Conservation (phyloP, 1,140 invertebrate genomes). For the Drosophila dunni region DNA sequence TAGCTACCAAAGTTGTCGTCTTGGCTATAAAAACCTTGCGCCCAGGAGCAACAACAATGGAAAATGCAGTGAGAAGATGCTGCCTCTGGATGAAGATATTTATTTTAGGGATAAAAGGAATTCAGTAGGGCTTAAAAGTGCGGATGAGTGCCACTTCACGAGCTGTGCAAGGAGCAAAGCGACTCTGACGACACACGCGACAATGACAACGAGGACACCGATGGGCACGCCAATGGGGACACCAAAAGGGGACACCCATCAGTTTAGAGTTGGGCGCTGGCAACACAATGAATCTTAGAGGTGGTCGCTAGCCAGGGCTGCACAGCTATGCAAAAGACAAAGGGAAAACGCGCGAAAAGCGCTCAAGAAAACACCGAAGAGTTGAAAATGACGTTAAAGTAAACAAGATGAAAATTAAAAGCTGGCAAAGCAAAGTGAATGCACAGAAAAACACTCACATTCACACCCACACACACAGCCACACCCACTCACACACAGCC, state of each 20-base stretch:
- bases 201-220: slow-evolving; percentile 45
- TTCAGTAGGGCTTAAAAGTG: slow-evolving; percentile 84
- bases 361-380: slow-evolving; percentile 82
- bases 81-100: slow-evolving; percentile 81
- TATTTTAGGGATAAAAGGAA: slow-evolving; percentile 84
- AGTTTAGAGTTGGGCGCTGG: slow-evolving; percentile 39
- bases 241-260: background rate
- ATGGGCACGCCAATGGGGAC: slow-evolving; percentile 46
- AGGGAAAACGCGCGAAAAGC: slow-evolving; percentile 69
- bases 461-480: slow-evolving; percentile 25
- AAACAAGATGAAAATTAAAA: slow-evolving; percentile 84
- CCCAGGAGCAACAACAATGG: slow-evolving; percentile 49
- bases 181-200: slow-evolving; percentile 64
- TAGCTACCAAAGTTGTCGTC: slow-evolving; percentile 40
- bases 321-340: slow-evolving; percentile 34
- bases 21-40: slow-evolving; percentile 65
- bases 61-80: slow-evolving; percentile 24
- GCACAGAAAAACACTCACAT: slow-evolving; percentile 10
- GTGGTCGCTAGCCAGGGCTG: slow-evolving; percentile 1
- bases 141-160: slow-evolving; percentile 83
- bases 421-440: slow-evolving; percentile 40
- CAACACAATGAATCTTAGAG: slow-evolving; percentile 47
- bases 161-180: slow-evolving; percentile 69
- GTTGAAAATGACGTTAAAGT: slow-evolving; percentile 84
- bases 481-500: slow-evolving; percentile 21